These are phyloP conservation scores for Notodonta dromedarius DNA, from an alignment of 2,888 invertebrate species.

Conservation along the genomic window DNA sequence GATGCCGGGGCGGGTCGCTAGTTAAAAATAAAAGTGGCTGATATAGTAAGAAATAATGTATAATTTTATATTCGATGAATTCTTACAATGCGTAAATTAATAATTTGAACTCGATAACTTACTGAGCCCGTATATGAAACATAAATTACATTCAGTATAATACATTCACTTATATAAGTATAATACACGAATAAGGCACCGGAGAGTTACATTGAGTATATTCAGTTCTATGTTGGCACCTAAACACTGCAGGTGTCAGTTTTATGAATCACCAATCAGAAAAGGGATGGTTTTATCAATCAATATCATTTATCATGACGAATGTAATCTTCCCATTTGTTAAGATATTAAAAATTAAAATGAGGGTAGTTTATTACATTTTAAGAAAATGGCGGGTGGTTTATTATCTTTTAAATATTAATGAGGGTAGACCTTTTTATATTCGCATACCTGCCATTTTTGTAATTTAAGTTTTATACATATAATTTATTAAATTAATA, in stretches of 20 bases:
- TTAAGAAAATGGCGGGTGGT: background rate
- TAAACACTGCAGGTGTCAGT: conserved; percentile 8
- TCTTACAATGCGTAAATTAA: conserved; percentile 59
- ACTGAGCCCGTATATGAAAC: conserved; percentile 53
- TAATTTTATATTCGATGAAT: conserved; percentile 63
- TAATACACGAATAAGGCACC: conserved; percentile 72
- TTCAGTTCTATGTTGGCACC: conserved; percentile 48
- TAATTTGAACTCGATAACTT: conserved; percentile 63
- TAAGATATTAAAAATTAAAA: too few relatives aligned
- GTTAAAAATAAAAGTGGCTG: background rate
- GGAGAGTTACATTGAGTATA: conserved; percentile 62
- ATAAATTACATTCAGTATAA: conserved; percentile 75
- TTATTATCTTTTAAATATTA: background rate
- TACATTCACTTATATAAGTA: conserved; percentile 51
- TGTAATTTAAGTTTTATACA: too few relatives aligned
- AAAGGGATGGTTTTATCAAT: too few relatives aligned
- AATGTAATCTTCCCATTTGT: too few relatives aligned
- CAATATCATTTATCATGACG: too few relatives aligned
- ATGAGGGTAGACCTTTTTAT: too few relatives aligned
- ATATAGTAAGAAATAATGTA: conserved; percentile 35
- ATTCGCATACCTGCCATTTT: too few relatives aligned
- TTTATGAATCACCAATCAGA: background rate
- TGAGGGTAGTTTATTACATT: too few relatives aligned
- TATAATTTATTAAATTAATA: too few relatives aligned
- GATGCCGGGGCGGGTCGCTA: too few relatives aligned